Conservation (phyloP, 2,888 invertebrate genomes). For the Lamellibrachia columna region DNA sequence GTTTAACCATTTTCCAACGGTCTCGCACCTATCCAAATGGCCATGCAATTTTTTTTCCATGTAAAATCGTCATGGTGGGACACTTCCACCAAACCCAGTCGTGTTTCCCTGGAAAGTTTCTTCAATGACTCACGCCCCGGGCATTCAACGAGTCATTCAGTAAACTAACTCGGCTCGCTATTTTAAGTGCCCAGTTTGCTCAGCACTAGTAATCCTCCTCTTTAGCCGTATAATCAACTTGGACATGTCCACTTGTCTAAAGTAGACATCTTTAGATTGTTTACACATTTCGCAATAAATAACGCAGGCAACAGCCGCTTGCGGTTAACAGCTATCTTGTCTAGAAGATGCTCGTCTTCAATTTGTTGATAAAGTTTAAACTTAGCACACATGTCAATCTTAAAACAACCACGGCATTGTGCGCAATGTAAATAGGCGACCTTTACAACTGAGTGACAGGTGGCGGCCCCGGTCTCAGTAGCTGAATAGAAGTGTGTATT, state of each 20-base stretch:
- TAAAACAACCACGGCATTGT: neutral
- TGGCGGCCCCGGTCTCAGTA: neutral
- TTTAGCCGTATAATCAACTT: neutral
- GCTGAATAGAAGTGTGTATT: neutral
- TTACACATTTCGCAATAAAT: conserved; percentile 12
- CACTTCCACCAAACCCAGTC: neutral
- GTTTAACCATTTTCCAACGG: neutral
- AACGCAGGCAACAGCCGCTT: neutral
- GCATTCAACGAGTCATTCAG: neutral
- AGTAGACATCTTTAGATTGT: neutral
- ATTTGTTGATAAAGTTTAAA: neutral
- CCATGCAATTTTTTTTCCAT: neutral
- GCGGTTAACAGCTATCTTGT: neutral
- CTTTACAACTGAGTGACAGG: conserved; percentile 8
- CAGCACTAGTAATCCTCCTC: neutral
- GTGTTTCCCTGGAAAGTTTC: neutral
- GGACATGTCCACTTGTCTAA: neutral
- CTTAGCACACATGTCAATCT: neutral
- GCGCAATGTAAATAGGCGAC: neutral
- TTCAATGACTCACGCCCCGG: neutral
- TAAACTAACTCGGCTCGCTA: neutral
- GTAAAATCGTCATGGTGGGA: neutral
- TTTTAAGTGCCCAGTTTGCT: conserved; percentile 16
- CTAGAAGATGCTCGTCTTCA: neutral
- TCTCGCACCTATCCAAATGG: neutral